Base-by-base conservation (phyloP, 2,888 invertebrate genomes). In the Drosophila recens region DNA sequence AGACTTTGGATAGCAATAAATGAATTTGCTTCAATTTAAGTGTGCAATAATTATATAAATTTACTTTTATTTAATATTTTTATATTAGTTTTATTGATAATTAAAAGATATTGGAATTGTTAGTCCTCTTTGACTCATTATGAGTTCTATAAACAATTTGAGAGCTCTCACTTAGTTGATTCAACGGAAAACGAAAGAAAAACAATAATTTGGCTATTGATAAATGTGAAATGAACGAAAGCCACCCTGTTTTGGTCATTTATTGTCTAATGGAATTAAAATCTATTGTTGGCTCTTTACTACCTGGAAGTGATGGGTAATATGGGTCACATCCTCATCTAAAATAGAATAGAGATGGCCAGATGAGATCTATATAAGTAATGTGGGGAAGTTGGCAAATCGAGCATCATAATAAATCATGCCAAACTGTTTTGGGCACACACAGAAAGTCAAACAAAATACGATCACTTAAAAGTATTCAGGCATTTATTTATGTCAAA, bases 401-500 rank as follows among this genome's bases (percentile, higher is more conserved):
- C 67, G 82, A 42, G 77, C 64, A 59, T 72, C 89, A 89, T 85
- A 88, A 89, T 85, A 88, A 85, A 88, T 85, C 85, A 85, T 88
- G 87, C 73, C 75, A 83, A 85, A 85, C 65, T 43, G 67, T 66
- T 73, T 75, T 72, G 79, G 84, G 85, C 73, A 87, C 83, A 78
- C 73, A 87, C 83, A 78, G 73, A 80, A 75, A 89, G 75, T 87
- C 85, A 75, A 79, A 74, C 78, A 87, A 77, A 89, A 88, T 81
- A 80, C 83, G 90, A 89, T 85, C 89, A 90, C 83, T 89, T 86
- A 87, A 89, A 86, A 86, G 90, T 91, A 91, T 90, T 89, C 91
- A 89, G 87, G 89, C 91, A 92, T 91, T 91, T 91, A 91, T 91
- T 91, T 90, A 83, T 91, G 92, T 92, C 91, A 92, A 91, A 91